phyloP scores from a whole-genome alignment of 2,113 vertebrate genomes.

The Electrona antarctica region DNA sequence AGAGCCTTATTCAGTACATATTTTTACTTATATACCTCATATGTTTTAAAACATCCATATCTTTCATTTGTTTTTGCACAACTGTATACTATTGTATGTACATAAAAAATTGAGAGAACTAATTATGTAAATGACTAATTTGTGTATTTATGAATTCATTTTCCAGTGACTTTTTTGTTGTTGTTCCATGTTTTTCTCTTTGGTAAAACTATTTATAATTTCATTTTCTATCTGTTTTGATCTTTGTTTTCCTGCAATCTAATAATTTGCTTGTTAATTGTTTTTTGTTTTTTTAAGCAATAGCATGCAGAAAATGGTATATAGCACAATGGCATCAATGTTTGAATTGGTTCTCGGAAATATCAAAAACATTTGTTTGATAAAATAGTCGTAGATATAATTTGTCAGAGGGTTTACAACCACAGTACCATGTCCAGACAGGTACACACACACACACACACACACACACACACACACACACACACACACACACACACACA shows the following conservation, averaged over 20 bases:
- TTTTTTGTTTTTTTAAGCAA: slow-evolving; percentile 85
- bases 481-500: slow-evolving; percentile 18
- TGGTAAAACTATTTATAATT: slow-evolving; percentile 70
- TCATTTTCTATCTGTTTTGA: slow-evolving; percentile 66
- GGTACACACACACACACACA: slow-evolving; percentile 22
- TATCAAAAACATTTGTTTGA: slow-evolving; percentile 79
- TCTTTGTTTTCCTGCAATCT: slow-evolving; percentile 81
- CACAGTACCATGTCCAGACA: slow-evolving; percentile 59
- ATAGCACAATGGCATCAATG: slow-evolving; percentile 90
- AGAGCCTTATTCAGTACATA: slow-evolving; percentile 92
- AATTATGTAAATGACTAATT: slow-evolving; percentile 77
- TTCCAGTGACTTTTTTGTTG: slow-evolving; percentile 64
- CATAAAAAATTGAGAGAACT: slow-evolving; percentile 72
- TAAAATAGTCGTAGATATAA: slow-evolving; percentile 60
- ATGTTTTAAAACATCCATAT: slow-evolving; percentile 72
- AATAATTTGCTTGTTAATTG: slow-evolving; percentile 77
- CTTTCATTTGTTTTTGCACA: slow-evolving; percentile 79
- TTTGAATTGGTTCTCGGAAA: slow-evolving; percentile 77
- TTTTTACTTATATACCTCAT: slow-evolving; percentile 94
- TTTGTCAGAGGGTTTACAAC: slow-evolving; percentile 72
- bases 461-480: slow-evolving; percentile 44
- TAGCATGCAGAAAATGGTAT: slow-evolving; percentile 92
- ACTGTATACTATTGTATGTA: slow-evolving; percentile 81
- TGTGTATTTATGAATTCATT: slow-evolving; percentile 73
- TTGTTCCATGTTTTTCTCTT: slow-evolving; percentile 71